Conservation (phyloP, 2,888 invertebrate genomes). For the Embidobia sp. region DNA sequence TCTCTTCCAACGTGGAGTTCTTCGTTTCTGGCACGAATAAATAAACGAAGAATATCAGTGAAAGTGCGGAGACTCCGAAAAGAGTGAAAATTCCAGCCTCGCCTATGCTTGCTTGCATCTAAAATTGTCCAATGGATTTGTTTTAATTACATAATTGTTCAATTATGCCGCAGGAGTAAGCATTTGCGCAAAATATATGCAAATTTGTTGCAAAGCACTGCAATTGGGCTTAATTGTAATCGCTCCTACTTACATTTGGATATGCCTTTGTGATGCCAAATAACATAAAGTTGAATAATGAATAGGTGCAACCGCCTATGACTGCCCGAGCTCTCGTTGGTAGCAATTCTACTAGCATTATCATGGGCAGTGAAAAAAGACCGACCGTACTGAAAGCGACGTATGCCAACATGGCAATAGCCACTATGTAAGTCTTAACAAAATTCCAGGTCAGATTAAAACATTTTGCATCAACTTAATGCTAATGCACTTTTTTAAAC, state of each 20-base stretch:
- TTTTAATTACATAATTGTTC: neutral
- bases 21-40: slow-evolving; percentile 89
- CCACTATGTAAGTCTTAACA: slow-evolving; percentile 79
- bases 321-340: slow-evolving; percentile 89
- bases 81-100: slow-evolving; percentile 87
- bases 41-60: slow-evolving; percentile 86
- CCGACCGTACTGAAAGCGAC: slow-evolving; percentile 89
- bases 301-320: slow-evolving; percentile 88
- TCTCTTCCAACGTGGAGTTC: slow-evolving; percentile 87
- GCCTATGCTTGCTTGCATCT: slow-evolving; percentile 82
- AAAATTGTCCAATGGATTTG: neutral
- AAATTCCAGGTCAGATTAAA: too few species aligned
- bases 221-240: too few species aligned
- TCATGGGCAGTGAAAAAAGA: slow-evolving; percentile 88
- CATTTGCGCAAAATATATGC: neutral
- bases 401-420: slow-evolving; percentile 85
- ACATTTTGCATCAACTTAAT: too few species aligned
- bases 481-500: too few species aligned
- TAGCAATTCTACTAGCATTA: slow-evolving; percentile 89
- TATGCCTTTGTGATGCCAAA: slow-evolving; percentile 88
- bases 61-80: slow-evolving; percentile 86
- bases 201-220: too few species aligned
- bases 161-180: too few species aligned
- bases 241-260: slow-evolving; percentile 83
- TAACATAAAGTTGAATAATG: slow-evolving; percentile 86